Evolutionary conservation across 1,140 invertebrate species (phyloP).

Genomic region (Drosophila pseudoobscura): DNA sequence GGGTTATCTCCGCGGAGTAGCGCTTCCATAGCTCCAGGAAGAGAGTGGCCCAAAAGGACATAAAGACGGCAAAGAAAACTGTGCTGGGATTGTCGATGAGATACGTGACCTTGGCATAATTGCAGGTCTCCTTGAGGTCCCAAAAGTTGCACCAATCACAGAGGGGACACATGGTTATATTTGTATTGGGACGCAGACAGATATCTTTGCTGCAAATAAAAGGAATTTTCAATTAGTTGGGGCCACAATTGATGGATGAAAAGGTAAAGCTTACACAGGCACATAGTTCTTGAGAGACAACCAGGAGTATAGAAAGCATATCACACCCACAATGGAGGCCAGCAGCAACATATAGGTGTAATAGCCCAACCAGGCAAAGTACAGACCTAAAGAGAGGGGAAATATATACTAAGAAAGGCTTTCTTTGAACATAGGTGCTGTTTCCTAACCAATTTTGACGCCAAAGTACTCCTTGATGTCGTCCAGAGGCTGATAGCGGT

Average conservation of each 20-base stretch:
- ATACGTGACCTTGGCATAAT: constrained; percentile 94
- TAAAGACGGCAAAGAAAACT: constrained; percentile 96
- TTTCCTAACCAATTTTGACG: constrained; percentile 90
- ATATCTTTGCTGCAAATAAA: constrained; percentile 89
- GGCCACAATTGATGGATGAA: not conserved
- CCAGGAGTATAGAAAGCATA: constrained; percentile 92
- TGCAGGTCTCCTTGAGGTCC: constrained; percentile 93
- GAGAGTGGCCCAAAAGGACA: constrained; percentile 97
- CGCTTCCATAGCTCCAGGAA: constrained; percentile 98
- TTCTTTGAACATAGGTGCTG: too few relatives aligned
- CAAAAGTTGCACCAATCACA: constrained; percentile 96
- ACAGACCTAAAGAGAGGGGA: constrained; percentile 84
- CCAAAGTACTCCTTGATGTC: constrained; percentile 96
- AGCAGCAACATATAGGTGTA: constrained; percentile 97
- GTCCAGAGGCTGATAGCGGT: constrained; percentile 94
- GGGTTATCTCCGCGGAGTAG: constrained; percentile 94
- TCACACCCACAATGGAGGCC: constrained; percentile 91
- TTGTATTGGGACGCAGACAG: constrained; percentile 86
- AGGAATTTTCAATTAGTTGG: not conserved
- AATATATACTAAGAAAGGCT: not conserved
- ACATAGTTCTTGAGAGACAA: constrained; percentile 88
- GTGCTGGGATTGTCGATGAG: constrained; percentile 98
- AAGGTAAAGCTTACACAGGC: constrained; percentile 86
- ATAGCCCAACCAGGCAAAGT: constrained; percentile 98
- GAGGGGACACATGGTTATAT: constrained; percentile 91